Evolutionary conservation across 2,797 vertebrate species (phyloP).

Genomic region (Kryptolebias ocellatus): DNA sequence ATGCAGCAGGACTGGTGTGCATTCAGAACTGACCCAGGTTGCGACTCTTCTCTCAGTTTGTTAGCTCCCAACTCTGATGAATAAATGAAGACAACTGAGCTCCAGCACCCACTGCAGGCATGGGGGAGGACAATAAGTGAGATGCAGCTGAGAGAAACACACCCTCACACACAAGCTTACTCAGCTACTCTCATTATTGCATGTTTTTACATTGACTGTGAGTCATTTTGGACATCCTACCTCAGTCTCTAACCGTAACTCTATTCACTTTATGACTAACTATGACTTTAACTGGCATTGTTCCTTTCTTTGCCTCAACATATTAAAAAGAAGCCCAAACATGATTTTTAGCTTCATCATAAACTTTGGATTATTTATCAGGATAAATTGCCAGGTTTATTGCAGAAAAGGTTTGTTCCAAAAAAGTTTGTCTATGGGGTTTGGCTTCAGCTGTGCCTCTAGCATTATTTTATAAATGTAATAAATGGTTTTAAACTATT

Average conservation of each 20-base stretch:
- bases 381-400: not conserved
- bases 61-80: conserved; percentile 4
- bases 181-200: not conserved
- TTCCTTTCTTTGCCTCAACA: too few relatives aligned
- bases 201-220: not conserved
- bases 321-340: too few relatives aligned
- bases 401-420: not conserved
- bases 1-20: not conserved
- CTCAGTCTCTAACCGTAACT: too few relatives aligned
- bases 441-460: too few relatives aligned
- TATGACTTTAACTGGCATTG: too few relatives aligned
- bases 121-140: not conserved
- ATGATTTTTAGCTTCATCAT: too few relatives aligned
- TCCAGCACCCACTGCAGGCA: not conserved
- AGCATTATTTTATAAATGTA: too few relatives aligned
- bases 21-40: not conserved
- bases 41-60: not conserved
- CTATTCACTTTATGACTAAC: too few relatives aligned
- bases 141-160: not conserved
- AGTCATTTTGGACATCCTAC: too few relatives aligned
- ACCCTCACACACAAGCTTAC: not conserved
- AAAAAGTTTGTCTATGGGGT: too few relatives aligned
- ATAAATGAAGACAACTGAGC: not conserved
- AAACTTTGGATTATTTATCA: too few relatives aligned
- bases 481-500: too few relatives aligned